Base-by-base conservation (phyloP, 2,113 vertebrate genomes). In the Rhegmatorhina hoffmannsi region DNA sequence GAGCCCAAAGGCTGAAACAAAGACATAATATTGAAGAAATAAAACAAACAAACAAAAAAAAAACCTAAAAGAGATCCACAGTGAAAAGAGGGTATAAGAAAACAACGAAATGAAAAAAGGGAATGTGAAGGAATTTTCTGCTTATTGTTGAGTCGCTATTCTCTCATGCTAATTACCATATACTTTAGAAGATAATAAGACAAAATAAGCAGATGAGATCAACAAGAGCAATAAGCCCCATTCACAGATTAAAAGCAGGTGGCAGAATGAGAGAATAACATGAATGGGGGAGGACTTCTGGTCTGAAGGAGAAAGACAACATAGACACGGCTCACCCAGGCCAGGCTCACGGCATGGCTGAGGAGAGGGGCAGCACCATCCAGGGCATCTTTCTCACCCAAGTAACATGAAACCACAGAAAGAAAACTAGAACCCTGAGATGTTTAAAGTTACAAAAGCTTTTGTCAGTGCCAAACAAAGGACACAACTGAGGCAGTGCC, bases 361-460 rank as follows among this genome's bases (percentile, higher is more conserved):
- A n/a, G 68, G 33, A 80, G 20, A 0, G 1, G 6, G 36, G 46
- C 80, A 82, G 62, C 72, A n/a, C 72, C 49, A 17, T 7, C 92
- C 46, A 34, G 68, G 52, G 74, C 85, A 84, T 58, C 62, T n/a
- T 69, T 79, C 94, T 91, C 83, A 20, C 89, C 94, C 90, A 80
- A 90, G 96, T 89, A 96, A 97, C 46, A 21, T 66, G 81, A 98
- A 97, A 95, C 67, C 84, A 50, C 60, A 60, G 67, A 80, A 88
- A 80, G 84, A 78, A 92, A 85, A 18, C 66, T 94, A 90, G 72
- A 96, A 94, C 36, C 34, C 47, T 93, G 86, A 47, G 69, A 60
- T 66, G 89, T 84, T 91, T 89, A 80, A 94, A 95, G 83, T 94
- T 84, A 91, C 91, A 96, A 94, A 92, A 95, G 92, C 89, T 84